Percentiles rank a stretch among this genome's conserved stretches.
Evolutionary conservation across 2,113 vertebrate species (phyloP).

Genomic region (Apeltes quadracus): DNA sequence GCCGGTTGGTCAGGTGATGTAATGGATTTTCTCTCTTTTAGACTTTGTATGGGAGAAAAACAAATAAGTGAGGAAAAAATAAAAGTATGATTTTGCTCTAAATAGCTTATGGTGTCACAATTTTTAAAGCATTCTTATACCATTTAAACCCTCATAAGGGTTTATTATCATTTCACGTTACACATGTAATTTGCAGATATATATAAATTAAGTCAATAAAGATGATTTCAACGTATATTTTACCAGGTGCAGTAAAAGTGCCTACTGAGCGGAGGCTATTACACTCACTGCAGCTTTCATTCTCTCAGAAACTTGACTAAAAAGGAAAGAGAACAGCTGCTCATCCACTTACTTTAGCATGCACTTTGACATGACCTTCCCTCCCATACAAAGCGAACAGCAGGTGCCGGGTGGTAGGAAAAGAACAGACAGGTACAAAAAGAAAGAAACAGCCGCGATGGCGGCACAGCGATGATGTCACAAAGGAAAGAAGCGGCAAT

Average conservation of each 20-base stretch:
- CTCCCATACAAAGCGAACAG: constrained; percentile 30
- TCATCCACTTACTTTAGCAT: constrained; percentile 5
- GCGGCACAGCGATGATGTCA: constrained; percentile 26
- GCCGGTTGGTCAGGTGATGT: background rate
- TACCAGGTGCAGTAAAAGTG: background rate
- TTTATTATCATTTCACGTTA: background rate
- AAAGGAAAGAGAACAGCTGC: background rate
- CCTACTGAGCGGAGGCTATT: background rate
- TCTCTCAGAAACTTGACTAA: background rate
- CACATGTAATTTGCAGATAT: background rate
- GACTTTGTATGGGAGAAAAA: background rate
- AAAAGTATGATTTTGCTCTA: background rate
- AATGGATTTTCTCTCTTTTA: constrained; percentile 13
- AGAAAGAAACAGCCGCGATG: constrained; percentile 20
- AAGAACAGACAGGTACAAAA: constrained; percentile 25
- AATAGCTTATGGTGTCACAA: background rate
- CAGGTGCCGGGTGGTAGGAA: constrained; percentile 15
- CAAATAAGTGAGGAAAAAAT: background rate
- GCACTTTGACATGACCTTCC: constrained; percentile 13
- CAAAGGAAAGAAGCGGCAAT: constrained; percentile 44
- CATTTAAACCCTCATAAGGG: background rate
- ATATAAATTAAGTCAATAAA: background rate
- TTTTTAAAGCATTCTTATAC: background rate
- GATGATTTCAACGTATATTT: background rate
- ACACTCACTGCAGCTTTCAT: background rate